Percentiles rank a stretch among this genome's conserved stretches.
These are phyloP conservation scores for Hypselothyrea guttata DNA, from an alignment of 2,888 invertebrate genomes.

Conservation along the genomic window DNA sequence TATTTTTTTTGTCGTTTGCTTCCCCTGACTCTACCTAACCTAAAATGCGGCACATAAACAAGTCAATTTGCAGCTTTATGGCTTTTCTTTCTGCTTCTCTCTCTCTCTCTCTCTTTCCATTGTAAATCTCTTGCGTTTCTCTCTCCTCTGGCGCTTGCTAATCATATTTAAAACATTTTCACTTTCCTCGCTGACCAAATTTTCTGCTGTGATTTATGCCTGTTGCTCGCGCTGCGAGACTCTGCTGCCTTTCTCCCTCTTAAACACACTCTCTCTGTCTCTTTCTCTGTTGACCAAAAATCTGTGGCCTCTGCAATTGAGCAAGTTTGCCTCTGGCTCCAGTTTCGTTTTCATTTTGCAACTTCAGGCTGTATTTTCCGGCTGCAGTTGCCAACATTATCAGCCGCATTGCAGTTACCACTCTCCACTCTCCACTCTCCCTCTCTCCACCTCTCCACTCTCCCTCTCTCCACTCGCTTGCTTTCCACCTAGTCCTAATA, in stretches of 20 bases:
- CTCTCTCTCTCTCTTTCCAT: neutral
- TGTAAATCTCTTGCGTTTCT: neutral
- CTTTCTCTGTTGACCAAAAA: conserved; percentile 34
- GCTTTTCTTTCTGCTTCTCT: neutral
- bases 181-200: conserved; percentile 58
- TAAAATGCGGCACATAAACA: conserved; percentile 61
- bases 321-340: conserved; percentile 32
- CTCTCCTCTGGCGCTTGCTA: too few species aligned
- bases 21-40: too few species aligned
- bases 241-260: conserved; percentile 2
- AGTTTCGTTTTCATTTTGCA: conserved; percentile 7
- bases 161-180: too few species aligned
- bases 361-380: neutral
- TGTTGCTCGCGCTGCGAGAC: conserved; percentile 1
- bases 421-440: conserved; percentile 46
- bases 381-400: conserved; percentile 46
- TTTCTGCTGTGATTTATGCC: conserved; percentile 62
- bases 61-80: conserved; percentile 56
- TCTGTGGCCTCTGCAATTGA: conserved; percentile 64
- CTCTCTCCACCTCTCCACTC: neutral
- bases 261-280: neutral
- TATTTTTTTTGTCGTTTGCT: too few species aligned
- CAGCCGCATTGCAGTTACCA: conserved; percentile 73
- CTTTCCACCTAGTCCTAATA: too few species aligned
- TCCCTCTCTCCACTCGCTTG: neutral